Evolutionary conservation across 2,113 vertebrate genomes (phyloP), one percentile per base, ranked within the genome.

Genomic region (Acanthisitta chloris): DNA sequence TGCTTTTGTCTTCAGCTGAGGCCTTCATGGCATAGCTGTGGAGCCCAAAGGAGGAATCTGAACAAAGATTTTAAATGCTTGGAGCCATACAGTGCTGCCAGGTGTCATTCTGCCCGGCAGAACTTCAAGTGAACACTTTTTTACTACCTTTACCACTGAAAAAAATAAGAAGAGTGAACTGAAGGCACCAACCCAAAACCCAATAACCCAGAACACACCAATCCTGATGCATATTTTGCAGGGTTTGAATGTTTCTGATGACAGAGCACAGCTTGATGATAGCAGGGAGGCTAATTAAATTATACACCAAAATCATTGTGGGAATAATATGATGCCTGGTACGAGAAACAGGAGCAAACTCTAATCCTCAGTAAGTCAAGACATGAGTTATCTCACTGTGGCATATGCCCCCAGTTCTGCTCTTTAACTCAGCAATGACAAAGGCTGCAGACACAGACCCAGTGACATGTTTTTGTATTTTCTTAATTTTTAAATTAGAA

Each of bases 401-500:
- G 55, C 34, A 61, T 2, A 33, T 66, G 70, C 66, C 82, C 90
- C 62, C 62, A 73, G 61, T 91, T 93, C 33, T 64, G 78, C 88
- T 78, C 57, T 89, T 92, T 74, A 94, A 70, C 65, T 92, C 40
- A 67, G 45, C 58, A 81, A 3, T 46, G 81, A 88, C 93, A 94
- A 90, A 79, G 84, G 71, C 17, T 29, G 28, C 57, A 72, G 34
- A 34, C 81, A 64, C 72, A 91, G 81, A 82, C 91, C 81, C 89
- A 55, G 26, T 78, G 58, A 61, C 70, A 25, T 78, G 79, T 20
- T 91, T 95, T 87, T 72, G 14, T 16, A 16, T 93, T 88, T 88
- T 72, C 70, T 78, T 86, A 58, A 78, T 95, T 96, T 95, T 93
- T 34, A 95, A 96, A 96, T 83, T 92, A 89, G 90, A 91, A 88